Evolutionary conservation across 2,888 invertebrate genomes (phyloP).

Genomic region (Erebia aethiops): DNA sequence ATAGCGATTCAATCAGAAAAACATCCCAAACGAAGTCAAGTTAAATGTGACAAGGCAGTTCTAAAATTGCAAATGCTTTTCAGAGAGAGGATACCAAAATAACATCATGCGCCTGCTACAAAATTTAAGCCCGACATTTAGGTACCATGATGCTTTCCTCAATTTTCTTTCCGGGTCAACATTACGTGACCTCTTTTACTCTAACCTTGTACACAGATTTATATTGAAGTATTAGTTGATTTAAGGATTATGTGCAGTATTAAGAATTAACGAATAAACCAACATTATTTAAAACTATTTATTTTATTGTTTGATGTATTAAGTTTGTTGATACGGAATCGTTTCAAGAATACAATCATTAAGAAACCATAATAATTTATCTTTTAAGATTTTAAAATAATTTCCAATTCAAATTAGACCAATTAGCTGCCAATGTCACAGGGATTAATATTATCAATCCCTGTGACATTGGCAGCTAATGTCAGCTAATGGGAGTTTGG

Average conservation of each 20-base stretch:
- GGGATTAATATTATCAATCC: slow-evolving; percentile 18
- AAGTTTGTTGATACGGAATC: background rate
- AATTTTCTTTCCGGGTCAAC: slow-evolving; percentile 40
- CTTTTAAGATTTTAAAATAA: background rate
- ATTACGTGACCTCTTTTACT: slow-evolving; percentile 37
- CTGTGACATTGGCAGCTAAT: slow-evolving; percentile 22
- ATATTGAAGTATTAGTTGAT: slow-evolving; percentile 15
- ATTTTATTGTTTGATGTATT: background rate
- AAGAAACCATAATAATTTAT: background rate
- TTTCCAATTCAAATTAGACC: slow-evolving; percentile 17
- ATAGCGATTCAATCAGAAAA: background rate
- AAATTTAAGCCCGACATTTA: slow-evolving; percentile 25
- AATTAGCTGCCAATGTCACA: too few relatives aligned
- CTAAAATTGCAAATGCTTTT: background rate
- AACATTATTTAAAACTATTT: background rate
- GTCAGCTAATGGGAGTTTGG: slow-evolving; percentile 17
- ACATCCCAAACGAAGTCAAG: background rate
- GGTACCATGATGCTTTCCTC: slow-evolving; percentile 26
- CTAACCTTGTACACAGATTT: slow-evolving; percentile 33
- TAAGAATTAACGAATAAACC: background rate
- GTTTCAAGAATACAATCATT: background rate
- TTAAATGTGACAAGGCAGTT: background rate
- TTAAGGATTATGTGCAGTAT: slow-evolving; percentile 19
- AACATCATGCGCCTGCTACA: slow-evolving; percentile 25
- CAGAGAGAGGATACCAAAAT: slow-evolving; percentile 28